These are phyloP conservation scores for Branchinecta lindahli DNA, from an alignment of 1,140 invertebrate species.

Conservation along the genomic window DNA sequence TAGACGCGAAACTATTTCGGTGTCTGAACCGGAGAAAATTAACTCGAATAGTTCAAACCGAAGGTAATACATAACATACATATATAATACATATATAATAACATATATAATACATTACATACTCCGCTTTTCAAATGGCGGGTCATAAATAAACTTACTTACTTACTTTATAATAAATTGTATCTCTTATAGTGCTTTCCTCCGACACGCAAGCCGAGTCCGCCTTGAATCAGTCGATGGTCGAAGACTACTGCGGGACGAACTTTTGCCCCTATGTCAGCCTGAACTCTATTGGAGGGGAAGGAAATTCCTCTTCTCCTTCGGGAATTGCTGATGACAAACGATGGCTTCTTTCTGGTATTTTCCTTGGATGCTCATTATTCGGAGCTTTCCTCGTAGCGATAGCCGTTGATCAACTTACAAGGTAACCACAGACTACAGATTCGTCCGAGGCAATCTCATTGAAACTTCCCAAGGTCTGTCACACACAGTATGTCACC, in stretches of 20 bases:
- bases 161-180: too few relatives aligned
- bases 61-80: too few relatives aligned
- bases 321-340: conserved; percentile 46
- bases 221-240: conserved; percentile 15
- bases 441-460: too few relatives aligned
- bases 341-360: conserved; percentile 70
- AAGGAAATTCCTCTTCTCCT: background rate
- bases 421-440: conserved; percentile 41
- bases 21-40: too few relatives aligned
- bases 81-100: too few relatives aligned
- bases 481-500: too few relatives aligned
- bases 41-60: too few relatives aligned
- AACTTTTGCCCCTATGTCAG: background rate
- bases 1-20: too few relatives aligned
- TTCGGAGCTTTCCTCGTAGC: conserved; percentile 69
- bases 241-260: conserved; percentile 17
- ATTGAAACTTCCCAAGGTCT: too few relatives aligned
- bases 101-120: too few relatives aligned
- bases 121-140: too few relatives aligned
- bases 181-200: conserved; percentile 20
- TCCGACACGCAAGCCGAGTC: conserved; percentile 15
- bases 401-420: conserved; percentile 72
- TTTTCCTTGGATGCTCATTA: conserved; percentile 71
- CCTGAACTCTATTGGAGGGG: background rate
- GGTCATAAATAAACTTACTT: too few relatives aligned